phyloP scores from a whole-genome alignment of 1,140 invertebrate species.

The Acromyrmex heyeri region DNA sequence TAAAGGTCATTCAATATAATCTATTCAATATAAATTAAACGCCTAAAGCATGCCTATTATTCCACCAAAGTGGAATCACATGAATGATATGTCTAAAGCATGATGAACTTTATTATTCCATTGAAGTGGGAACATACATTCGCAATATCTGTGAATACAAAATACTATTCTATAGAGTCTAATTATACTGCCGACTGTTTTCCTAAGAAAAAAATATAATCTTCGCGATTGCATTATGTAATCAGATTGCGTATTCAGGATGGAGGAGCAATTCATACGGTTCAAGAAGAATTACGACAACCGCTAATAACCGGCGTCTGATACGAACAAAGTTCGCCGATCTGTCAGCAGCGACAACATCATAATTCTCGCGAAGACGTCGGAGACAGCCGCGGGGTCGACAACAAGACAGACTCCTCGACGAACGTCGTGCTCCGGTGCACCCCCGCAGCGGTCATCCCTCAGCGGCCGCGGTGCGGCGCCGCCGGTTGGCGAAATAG shows the following conservation, averaged over 20 bases:
- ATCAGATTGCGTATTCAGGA: neutral
- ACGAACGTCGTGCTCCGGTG: neutral
- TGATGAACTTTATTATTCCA: no score
- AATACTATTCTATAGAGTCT: neutral
- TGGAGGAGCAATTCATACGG: neutral
- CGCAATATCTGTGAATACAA: neutral
- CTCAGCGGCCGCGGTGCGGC: constrained; percentile 9
- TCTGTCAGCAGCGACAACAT: constrained; percentile 51
- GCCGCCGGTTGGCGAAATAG: neutral
- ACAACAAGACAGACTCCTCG: constrained; percentile 30
- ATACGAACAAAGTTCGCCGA: constrained; percentile 44
- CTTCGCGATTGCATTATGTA: neutral
- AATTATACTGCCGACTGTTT: neutral
- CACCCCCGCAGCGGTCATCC: constrained; percentile 48
- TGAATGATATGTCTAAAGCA: neutral
- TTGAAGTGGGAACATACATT: neutral
- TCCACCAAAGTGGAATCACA: no score
- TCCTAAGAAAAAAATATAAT: neutral
- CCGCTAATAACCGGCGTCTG: constrained; percentile 31
- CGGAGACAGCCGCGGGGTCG: constrained; percentile 11
- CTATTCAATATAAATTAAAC: neutral
- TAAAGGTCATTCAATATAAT: neutral
- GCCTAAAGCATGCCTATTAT: neutral
- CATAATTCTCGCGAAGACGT: constrained; percentile 43
- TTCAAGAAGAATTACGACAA: neutral